These are phyloP conservation scores for Mormyrus lacerda DNA, from an alignment of 2,113 vertebrate species.

Conservation along the genomic window DNA sequence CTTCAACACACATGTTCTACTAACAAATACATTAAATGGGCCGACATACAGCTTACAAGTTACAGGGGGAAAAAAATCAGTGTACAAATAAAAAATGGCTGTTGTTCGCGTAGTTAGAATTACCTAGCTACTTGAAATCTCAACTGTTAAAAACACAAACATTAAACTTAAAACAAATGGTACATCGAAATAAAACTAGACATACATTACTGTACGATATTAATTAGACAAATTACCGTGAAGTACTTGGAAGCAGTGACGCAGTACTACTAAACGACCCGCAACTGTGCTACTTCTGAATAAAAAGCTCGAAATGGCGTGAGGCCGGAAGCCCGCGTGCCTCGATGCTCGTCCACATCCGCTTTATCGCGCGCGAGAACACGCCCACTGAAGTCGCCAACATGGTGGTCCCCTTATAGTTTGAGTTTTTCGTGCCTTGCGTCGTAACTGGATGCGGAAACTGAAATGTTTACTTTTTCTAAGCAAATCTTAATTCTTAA, in stretches of 20 bases:
- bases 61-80: too few relatives aligned
- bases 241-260: not conserved
- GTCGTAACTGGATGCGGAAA: not conserved
- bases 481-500: not conserved
- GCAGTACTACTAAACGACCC: not conserved
- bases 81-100: slow-evolving; percentile 8
- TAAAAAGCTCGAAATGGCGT: slow-evolving; percentile 20
- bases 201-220: not conserved
- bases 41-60: not conserved
- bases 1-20: not conserved
- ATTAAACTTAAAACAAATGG: too few relatives aligned
- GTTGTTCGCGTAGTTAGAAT: not conserved
- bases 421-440: not conserved
- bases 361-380: not conserved
- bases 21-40: not conserved
- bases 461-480: not conserved
- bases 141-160: not conserved
- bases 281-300: not conserved
- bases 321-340: not conserved
- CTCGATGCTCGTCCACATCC: not conserved
- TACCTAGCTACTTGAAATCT: not conserved
- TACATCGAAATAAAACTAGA: not conserved
- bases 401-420: not conserved
- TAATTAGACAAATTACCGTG: slow-evolving; percentile 4
- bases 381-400: not conserved